phyloP scores from a whole-genome alignment of 2,888 invertebrate species.

The Neuroscelio doddi region DNA sequence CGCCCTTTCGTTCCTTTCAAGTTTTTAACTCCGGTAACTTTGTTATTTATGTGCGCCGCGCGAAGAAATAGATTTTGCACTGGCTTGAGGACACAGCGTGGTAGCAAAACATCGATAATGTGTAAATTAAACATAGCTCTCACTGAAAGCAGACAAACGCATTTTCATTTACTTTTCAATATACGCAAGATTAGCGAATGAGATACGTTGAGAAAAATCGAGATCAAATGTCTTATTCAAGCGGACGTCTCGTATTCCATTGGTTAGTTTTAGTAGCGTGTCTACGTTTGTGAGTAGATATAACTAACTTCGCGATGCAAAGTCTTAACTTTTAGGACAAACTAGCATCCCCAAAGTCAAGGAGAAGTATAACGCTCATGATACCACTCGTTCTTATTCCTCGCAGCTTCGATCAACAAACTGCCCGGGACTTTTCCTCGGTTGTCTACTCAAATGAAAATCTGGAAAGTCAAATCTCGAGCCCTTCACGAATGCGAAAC shows the following conservation, averaged over 20 bases:
- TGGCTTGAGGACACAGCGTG: constrained; percentile 6
- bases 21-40: constrained; percentile 67
- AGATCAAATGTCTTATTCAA: too few relatives aligned
- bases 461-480: constrained; percentile 51
- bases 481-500: constrained; percentile 49
- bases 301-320: constrained; percentile 40
- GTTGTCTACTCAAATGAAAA: constrained; percentile 55
- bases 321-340: constrained; percentile 40
- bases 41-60: constrained; percentile 68
- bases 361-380: constrained; percentile 19
- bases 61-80: constrained; percentile 65
- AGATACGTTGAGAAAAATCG: too few relatives aligned
- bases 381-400: constrained; percentile 59
- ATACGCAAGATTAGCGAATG: too few relatives aligned
- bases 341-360: constrained; percentile 16
- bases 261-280: too few relatives aligned
- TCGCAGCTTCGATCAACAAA: constrained; percentile 63
- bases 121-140: constrained; percentile 1
- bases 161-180: background rate
- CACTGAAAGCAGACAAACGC: constrained; percentile 3
- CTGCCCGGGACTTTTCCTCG: constrained; percentile 42
- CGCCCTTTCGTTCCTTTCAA: constrained; percentile 54
- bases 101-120: constrained; percentile 7
- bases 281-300: constrained; percentile 12
- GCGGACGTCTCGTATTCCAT: too few relatives aligned